Base-by-base conservation (phyloP, 30 jellyfish, hydroid and myxozoan species). In the Sanderia malayensis region DNA sequence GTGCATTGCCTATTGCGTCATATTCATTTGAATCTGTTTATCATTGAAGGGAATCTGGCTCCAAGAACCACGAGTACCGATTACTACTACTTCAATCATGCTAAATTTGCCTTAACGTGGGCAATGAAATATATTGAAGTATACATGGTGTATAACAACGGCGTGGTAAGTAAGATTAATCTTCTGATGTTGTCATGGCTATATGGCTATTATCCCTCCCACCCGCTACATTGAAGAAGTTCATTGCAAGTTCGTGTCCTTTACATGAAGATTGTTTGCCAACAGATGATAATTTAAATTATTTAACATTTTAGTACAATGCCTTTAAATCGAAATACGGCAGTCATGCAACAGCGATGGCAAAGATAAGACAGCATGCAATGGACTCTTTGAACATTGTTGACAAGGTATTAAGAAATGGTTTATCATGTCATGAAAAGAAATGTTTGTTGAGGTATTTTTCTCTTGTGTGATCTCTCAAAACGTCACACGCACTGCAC, bases 341-440 rank as follows among this genome's bases (percentile, higher is more conserved):
- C 58, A 81, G 74, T 0, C 75, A 70, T 0, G 29, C 49, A 8
- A 22, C 26, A 6, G 85, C 93, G 28, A 67, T 59, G 80, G 46
- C 70, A 33, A 59, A 32, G 30, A 81, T 81, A 0, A 22, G 73
- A 10, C 93, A 67, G 73, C 93, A 81, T 69, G 93, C 83, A 18
- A 13, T 69, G 34, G 93, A 81, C 9, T 62, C 93, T 1, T 49
- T 68, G 47, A 44, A 34, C 68, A 81, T 81, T 25, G 83, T 81
- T 68, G 93, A 81, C 74, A 81, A 81, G 85, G 93, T 81, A 19
- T n/a, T n/a, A n/a, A n/a, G n/a, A n/a, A n/a, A n/a, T n/a, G n/a
- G n/a, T n/a, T n/a, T n/a, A n/a, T n/a, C n/a, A n/a, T n/a, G n/a
- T n/a, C n/a, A n/a, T n/a, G n/a, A n/a, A n/a, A n/a, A n/a, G n/a